Evolutionary conservation across 2,888 invertebrate genomes (phyloP).

Genomic region (Merodon equestris): DNA sequence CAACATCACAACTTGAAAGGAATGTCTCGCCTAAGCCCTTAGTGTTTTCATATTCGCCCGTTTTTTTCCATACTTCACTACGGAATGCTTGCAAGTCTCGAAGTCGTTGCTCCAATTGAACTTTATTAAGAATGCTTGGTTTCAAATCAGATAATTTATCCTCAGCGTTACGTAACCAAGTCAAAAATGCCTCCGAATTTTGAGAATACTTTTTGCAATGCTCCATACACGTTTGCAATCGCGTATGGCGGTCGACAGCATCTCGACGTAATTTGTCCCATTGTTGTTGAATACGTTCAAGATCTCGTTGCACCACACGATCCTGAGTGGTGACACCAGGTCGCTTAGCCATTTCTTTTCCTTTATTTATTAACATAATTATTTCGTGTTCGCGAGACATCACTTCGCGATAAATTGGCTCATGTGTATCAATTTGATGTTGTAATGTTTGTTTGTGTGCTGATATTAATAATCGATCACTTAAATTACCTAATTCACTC

Average conservation of each 20-base stretch:
- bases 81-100: slow-evolving; percentile 93
- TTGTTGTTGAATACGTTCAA: slow-evolving; percentile 92
- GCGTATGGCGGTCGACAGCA: slow-evolving; percentile 90
- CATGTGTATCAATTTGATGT: slow-evolving; percentile 92
- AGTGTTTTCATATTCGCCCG: slow-evolving; percentile 95
- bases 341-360: slow-evolving; percentile 83
- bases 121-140: slow-evolving; percentile 89
- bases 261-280: slow-evolving; percentile 96
- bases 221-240: slow-evolving; percentile 93
- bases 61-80: slow-evolving; percentile 95
- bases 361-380: slow-evolving; percentile 95
- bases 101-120: slow-evolving; percentile 92
- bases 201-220: slow-evolving; percentile 94
- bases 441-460: slow-evolving; percentile 90
- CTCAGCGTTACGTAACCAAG: slow-evolving; percentile 93
- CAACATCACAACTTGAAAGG: slow-evolving; percentile 91
- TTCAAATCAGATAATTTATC: slow-evolving; percentile 88
- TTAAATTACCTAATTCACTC: slow-evolving; percentile 87
- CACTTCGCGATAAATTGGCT: slow-evolving; percentile 93
- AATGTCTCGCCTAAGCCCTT: slow-evolving; percentile 92
- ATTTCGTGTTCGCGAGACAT: slow-evolving; percentile 94
- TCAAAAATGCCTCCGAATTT: slow-evolving; percentile 90
- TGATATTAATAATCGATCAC: slow-evolving; percentile 90
- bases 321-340: slow-evolving; percentile 79
- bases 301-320: slow-evolving; percentile 85